A percentile compares a stretch with the other conserved stretches of the same genome.
Evolutionary conservation across 2,797 vertebrate species (phyloP).

Genomic region (Iguana delicatissima): DNA sequence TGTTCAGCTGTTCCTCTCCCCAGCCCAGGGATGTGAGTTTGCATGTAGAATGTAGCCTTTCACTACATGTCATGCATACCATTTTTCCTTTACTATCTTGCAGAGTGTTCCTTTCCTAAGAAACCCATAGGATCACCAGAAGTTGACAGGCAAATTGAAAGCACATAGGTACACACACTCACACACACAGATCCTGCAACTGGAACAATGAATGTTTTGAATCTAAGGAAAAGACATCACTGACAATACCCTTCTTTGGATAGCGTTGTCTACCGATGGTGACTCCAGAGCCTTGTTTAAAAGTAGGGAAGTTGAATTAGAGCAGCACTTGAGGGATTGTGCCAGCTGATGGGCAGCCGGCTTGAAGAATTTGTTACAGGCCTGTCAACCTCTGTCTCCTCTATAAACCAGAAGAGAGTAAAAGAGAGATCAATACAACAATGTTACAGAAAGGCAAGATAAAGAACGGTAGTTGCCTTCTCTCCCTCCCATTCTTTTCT

Average conservation of each 20-base stretch:
- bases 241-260: not conserved
- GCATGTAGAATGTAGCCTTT: not conserved
- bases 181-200: no score
- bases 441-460: not conserved
- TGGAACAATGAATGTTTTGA: not conserved
- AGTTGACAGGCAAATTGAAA: no score
- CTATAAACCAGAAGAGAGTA: not conserved
- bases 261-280: no score
- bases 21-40: no score
- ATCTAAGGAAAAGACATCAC: not conserved
- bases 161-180: no score
- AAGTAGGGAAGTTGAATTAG: not conserved
- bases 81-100: not conserved
- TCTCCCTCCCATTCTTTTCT: constrained; percentile 14
- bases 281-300: not conserved
- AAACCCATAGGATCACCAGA: no score
- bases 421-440: not conserved
- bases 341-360: not conserved
- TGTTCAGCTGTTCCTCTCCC: not conserved
- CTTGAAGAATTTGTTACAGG: not conserved
- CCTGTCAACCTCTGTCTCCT: not conserved
- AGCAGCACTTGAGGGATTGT: not conserved
- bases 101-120: not conserved
- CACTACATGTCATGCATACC: not conserved
- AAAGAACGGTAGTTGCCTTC: constrained; percentile 14